A percentile compares a stretch with the other conserved stretches of the same genome.
Evolutionary conservation across 2,888 invertebrate genomes (phyloP).

Genomic region (Chloroclystis v-ata): DNA sequence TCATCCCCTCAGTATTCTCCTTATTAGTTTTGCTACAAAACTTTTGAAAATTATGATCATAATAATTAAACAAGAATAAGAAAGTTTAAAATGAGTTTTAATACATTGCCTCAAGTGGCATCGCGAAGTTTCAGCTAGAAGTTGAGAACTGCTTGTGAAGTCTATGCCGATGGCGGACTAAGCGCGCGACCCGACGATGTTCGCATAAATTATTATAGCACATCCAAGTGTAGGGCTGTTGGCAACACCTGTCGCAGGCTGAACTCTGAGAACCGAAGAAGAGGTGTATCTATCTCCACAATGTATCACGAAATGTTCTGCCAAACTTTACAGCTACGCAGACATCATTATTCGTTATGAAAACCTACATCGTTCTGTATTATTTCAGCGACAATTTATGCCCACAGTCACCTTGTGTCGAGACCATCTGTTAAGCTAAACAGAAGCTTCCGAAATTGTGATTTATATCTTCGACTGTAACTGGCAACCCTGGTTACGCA

Average conservation of each 20-base stretch:
- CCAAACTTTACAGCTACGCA: too few relatives aligned
- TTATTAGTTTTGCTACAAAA: too few relatives aligned
- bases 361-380: not conserved
- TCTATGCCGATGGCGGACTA: constrained; percentile 4
- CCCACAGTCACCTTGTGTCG: not conserved
- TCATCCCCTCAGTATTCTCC: too few relatives aligned
- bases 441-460: constrained; percentile 6
- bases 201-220: constrained; percentile 21
- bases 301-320: too few relatives aligned
- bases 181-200: constrained; percentile 17
- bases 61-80: not conserved
- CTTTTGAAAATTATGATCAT: not conserved
- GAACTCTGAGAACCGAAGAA: too few relatives aligned
- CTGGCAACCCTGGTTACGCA: constrained; percentile 19
- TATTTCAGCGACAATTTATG: not conserved
- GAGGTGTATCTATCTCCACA: too few relatives aligned
- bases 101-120: constrained; percentile 4
- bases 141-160: constrained; percentile 4
- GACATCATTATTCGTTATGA: too few relatives aligned
- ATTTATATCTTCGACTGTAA: constrained; percentile 1
- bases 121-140: constrained; percentile 3
- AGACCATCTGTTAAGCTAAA: constrained; percentile 8
- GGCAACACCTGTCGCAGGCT: not conserved
- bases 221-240: constrained; percentile 10
- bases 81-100: constrained; percentile 9